Evolutionary conservation across 1,140 invertebrate species (phyloP).

Genomic region (Trichogramma pretiosum): DNA sequence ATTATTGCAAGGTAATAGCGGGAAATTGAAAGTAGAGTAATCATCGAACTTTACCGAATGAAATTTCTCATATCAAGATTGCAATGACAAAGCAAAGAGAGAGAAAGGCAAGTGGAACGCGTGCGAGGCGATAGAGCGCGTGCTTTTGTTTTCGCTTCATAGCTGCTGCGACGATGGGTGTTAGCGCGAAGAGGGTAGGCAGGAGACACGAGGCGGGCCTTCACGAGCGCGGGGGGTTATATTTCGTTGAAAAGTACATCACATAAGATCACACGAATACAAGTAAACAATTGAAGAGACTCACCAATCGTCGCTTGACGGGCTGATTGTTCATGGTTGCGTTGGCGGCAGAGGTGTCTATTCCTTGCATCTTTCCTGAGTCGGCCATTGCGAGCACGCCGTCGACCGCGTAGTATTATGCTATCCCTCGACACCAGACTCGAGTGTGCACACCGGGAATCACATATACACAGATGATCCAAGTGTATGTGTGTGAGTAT

Average conservation of each 20-base stretch:
- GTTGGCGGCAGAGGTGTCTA: slow-evolving; percentile 32
- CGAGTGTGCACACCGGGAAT: no score
- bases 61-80: not conserved
- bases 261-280: not conserved
- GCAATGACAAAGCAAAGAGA: not conserved
- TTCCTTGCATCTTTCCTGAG: no score
- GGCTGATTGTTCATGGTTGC: slow-evolving; percentile 11
- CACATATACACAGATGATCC: no score
- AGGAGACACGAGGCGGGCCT: not conserved
- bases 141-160: not conserved
- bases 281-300: slow-evolving; percentile 3
- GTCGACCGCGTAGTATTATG: slow-evolving; percentile 36
- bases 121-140: not conserved
- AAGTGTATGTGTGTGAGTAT: no score
- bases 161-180: not conserved
- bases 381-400: slow-evolving; percentile 39
- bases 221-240: not conserved
- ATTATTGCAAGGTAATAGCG: no score
- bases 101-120: not conserved
- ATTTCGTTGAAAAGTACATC: no score
- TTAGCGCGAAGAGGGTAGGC: not conserved
- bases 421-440: no score
- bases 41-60: no score
- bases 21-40: no score
- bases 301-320: slow-evolving; percentile 42